Evolutionary conservation across 2,888 invertebrate genomes (phyloP), one percentile per base, ranked within the genome.

Genomic region (Platerodrilus igneus): DNA sequence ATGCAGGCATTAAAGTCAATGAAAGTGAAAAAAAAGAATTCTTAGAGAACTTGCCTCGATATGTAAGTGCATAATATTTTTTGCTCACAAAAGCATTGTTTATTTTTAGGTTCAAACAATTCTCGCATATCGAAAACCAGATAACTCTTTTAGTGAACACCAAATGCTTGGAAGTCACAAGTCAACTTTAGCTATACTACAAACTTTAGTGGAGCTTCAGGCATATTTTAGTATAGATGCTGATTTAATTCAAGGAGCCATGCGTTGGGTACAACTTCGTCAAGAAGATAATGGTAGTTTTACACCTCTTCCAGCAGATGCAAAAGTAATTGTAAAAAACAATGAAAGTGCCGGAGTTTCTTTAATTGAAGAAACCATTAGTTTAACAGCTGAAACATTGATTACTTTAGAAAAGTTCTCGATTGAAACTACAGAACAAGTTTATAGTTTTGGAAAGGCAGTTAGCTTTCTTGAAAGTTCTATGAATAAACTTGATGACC

Each of bases 71-170:
- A 14, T n/a, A 3, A 3, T 14, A 6, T 27, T 27, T 7, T 8
- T 17, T 19, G 4, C 11, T 10, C 21, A 39, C 15, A 17, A 15
- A 9, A 19, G 3, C 7, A 6, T 19, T 13, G 20, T 13, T 25
- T 34, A 45, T 19, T 61, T 69, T 14, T 66, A 78, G 76, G 75
- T 78, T 2, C 79, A 81, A 68, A 69, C 75, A 1, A 69, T 81
- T 4, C 63, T 81, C 1, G 74, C 77, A 0, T 81, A 78, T 63
- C 71, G 77, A 5, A 79, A 77, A 58, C 71, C 64, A n/a, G 80
- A 81, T 58, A 77, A 78, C 50, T 80, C 79, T 0, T 81, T 81
- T 59, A 79, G 80, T 38, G 80, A 81, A 39, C 80, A 80, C 45
- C 78, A 76, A 44, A 74, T 75, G 52, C 70, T 79, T 56, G 75